Conservation (phyloP, 2,113 vertebrate genomes). For the Harpagus bidentatus region DNA sequence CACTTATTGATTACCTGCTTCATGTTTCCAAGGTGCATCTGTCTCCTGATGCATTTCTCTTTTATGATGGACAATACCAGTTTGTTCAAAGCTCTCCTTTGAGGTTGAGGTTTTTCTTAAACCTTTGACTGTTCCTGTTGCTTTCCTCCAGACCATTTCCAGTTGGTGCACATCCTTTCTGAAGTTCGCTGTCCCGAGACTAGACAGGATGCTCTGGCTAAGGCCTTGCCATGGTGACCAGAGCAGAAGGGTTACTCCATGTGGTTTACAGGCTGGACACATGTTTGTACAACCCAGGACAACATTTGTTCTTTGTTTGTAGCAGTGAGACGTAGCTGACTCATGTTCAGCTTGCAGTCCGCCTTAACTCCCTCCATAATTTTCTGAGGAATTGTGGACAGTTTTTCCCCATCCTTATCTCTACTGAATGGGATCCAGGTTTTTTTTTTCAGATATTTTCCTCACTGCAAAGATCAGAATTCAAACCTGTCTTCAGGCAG, state of each 20-base stretch:
- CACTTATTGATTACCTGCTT: fast-evolving
- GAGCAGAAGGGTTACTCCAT: background rate
- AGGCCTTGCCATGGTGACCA: background rate
- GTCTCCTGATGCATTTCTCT: background rate
- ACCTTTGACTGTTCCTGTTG: background rate
- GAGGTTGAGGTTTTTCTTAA: background rate
- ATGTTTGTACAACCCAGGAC: background rate
- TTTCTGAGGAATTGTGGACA: background rate
- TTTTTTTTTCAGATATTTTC: background rate
- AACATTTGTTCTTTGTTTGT: background rate
- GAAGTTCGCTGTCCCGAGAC: background rate
- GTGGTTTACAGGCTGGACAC: background rate
- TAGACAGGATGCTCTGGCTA: background rate
- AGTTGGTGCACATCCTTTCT: background rate
- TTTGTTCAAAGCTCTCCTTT: background rate
- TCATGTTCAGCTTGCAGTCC: background rate
- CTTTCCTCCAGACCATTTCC: background rate
- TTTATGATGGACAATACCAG: background rate
- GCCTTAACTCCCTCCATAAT: background rate
- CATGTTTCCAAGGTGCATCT: background rate
- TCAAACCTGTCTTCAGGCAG: conserved; percentile 24
- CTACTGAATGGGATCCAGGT: background rate
- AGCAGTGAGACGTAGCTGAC: background rate
- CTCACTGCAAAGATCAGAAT: background rate
- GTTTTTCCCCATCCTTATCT: conserved; percentile 5